A percentile compares a stretch with the other conserved stretches of the same genome.
Conservation (phyloP, 2,888 invertebrate genomes). For the Octodonta nipae region DNA sequence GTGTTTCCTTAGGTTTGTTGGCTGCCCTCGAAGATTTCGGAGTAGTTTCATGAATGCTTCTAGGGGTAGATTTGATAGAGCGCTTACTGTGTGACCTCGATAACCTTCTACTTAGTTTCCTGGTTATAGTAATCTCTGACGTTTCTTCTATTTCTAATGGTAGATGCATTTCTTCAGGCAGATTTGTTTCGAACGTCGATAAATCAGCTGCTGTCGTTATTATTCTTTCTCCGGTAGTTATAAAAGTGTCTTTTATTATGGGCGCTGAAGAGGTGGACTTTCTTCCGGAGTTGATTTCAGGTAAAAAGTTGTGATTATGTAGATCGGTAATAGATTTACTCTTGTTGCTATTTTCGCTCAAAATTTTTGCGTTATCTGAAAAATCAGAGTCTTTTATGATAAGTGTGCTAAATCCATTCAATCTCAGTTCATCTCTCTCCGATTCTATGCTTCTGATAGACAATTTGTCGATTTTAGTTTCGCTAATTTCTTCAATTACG, state of each 20-base stretch:
- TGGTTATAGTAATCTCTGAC: constrained; percentile 10
- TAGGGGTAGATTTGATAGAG: constrained; percentile 18
- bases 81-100: constrained; percentile 15
- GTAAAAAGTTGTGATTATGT: constrained; percentile 21
- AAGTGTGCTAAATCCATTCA: constrained; percentile 10
- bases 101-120: constrained; percentile 19
- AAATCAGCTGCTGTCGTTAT: neutral
- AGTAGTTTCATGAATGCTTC: constrained; percentile 10
- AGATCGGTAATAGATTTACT: constrained; percentile 30
- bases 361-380: constrained; percentile 4
- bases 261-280: constrained; percentile 32
- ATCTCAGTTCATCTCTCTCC: constrained; percentile 7
- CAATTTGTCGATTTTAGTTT: neutral
- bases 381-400: constrained; percentile 9
- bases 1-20: constrained; percentile 47
- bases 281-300: constrained; percentile 20
- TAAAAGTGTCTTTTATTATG: constrained; percentile 18
- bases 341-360: constrained; percentile 16
- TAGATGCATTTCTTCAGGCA: neutral
- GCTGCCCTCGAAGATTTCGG: constrained; percentile 11
- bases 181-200: constrained; percentile 4
- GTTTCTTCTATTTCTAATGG: constrained; percentile 5
- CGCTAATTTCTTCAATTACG: constrained; percentile 6
- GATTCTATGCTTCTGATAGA: neutral
- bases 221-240: neutral